Percentiles rank a stretch among this genome's conserved stretches.
Evolutionary conservation across 2,113 vertebrate species (phyloP).

Genomic region (Ivindomyrus marchei): DNA sequence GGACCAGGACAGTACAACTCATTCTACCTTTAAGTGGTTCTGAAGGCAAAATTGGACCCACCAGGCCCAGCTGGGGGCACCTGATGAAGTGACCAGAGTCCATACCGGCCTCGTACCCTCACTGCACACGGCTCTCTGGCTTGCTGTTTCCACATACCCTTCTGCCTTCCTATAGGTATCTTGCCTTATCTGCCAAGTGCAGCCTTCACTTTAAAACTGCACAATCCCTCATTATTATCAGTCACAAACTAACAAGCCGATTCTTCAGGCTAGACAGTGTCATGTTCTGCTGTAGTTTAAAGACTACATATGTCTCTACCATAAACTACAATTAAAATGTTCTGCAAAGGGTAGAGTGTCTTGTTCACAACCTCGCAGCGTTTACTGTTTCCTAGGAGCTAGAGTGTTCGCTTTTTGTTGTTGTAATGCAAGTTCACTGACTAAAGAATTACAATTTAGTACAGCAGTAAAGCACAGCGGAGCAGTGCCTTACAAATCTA

Average conservation of each 20-base stretch:
- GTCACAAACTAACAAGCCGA: not conserved
- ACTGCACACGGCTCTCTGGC: not conserved
- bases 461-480: not conserved
- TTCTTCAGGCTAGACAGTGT: not conserved
- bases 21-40: not conserved
- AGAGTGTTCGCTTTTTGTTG: not conserved
- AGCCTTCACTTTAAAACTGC: not conserved
- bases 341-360: not conserved
- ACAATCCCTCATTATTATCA: not conserved
- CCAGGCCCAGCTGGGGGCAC: not conserved
- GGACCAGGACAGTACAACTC: not conserved
- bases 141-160: not conserved
- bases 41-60: not conserved
- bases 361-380: not conserved
- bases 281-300: not conserved
- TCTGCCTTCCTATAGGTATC: not conserved
- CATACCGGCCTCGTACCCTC: not conserved
- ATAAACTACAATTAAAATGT: not conserved
- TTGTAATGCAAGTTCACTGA: not conserved
- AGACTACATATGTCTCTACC: not conserved
- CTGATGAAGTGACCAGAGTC: not conserved
- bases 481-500: not conserved
- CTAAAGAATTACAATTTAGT: not conserved
- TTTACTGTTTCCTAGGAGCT: not conserved
- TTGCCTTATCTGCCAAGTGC: not conserved